These are phyloP conservation scores for Anhinga rufa DNA, from an alignment of 2,113 vertebrate species.

Conservation along the genomic window DNA sequence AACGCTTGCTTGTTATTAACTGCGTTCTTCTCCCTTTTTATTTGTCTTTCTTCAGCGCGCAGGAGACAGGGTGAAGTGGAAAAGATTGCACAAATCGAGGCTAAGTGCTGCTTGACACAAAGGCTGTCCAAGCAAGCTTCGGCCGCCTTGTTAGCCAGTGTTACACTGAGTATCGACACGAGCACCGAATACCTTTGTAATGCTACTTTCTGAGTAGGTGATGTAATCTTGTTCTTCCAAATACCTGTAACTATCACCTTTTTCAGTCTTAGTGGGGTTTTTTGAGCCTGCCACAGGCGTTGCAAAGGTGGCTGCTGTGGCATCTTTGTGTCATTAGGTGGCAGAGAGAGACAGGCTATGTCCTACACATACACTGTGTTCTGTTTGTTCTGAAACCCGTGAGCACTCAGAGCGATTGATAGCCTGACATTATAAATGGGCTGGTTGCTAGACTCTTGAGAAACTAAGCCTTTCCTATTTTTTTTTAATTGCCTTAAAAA, in stretches of 20 bases:
- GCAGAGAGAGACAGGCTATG: conserved; percentile 68
- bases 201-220: fast-evolving
- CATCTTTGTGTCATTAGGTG: conserved; percentile 62
- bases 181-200: neutral
- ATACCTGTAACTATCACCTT: neutral
- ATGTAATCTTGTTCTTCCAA: fast-evolving
- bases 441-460: fast-evolving
- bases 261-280: fast-evolving
- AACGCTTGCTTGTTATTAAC: neutral
- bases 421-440: conserved; percentile 39
- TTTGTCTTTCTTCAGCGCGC: neutral
- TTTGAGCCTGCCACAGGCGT: conserved; percentile 9
- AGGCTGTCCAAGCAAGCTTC: neutral
- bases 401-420: conserved; percentile 69
- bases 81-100: fast-evolving
- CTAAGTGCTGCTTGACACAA: neutral
- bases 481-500: neutral
- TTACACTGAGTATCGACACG: fast-evolving
- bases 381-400: conserved; percentile 32
- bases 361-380: conserved; percentile 54
- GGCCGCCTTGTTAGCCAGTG: fast-evolving
- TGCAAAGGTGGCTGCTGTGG: conserved; percentile 42
- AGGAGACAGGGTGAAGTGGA: neutral
- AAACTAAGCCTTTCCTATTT: neutral
- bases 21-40: fast-evolving